phyloP scores from a whole-genome alignment of 2,888 invertebrate species.

The Formica aserva region DNA sequence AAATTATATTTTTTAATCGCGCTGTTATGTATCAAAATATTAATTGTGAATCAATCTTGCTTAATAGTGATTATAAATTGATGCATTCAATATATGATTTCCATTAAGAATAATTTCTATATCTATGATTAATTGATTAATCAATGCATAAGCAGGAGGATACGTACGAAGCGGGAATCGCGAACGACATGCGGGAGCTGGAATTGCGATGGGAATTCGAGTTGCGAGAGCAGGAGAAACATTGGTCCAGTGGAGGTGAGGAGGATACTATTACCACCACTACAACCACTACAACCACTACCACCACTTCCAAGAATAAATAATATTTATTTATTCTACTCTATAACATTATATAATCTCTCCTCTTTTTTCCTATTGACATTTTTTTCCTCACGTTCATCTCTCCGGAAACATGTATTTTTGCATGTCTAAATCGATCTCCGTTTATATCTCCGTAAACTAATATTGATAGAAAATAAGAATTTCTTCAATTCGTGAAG shows the following conservation, averaged over 20 bases:
- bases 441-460: slow-evolving; percentile 57
- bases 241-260: slow-evolving; percentile 87
- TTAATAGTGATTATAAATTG: neutral
- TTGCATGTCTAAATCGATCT: slow-evolving; percentile 60
- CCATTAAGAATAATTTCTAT: neutral
- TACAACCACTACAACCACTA: neutral
- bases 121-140: neutral
- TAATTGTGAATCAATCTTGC: neutral
- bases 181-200: slow-evolving; percentile 89
- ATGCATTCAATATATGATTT: neutral
- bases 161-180: slow-evolving; percentile 89
- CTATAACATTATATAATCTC: slow-evolving; percentile 44
- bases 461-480: slow-evolving; percentile 66
- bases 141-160: slow-evolving; percentile 85
- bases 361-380: slow-evolving; percentile 61
- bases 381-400: slow-evolving; percentile 39
- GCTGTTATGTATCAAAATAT: neutral
- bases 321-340: slow-evolving; percentile 57
- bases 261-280: slow-evolving; percentile 84
- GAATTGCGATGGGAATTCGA: slow-evolving; percentile 90
- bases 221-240: slow-evolving; percentile 88
- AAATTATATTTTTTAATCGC: neutral
- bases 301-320: slow-evolving; percentile 78
- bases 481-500: slow-evolving; percentile 64
- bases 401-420: slow-evolving; percentile 54